phyloP scores from a whole-genome alignment of 2,113 vertebrate species.

The Dromas ardeola region DNA sequence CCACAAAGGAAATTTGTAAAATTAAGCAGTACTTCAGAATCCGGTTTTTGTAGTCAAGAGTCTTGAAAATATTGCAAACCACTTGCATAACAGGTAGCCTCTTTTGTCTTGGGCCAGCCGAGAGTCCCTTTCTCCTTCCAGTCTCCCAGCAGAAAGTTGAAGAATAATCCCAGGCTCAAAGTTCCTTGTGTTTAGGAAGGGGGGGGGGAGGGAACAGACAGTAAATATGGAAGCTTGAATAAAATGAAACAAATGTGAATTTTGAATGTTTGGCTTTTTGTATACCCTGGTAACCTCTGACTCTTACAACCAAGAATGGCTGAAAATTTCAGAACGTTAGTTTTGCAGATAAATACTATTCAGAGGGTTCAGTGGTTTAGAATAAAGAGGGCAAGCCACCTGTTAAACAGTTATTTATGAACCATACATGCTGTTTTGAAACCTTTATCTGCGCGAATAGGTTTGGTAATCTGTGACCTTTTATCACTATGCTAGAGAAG shows the following conservation, averaged over 20 bases:
- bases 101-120: neutral
- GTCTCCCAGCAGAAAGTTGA: neutral
- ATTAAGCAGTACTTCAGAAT: neutral
- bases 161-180: neutral
- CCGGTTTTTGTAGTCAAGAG: neutral
- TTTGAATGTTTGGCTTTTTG: neutral
- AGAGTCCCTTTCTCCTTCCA: neutral
- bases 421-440: fast-evolving
- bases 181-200: neutral
- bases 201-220: neutral
- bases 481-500: neutral
- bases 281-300: neutral
- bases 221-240: neutral
- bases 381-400: neutral
- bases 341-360: neutral
- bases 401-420: neutral
- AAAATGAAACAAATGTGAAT: neutral
- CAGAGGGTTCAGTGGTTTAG: neutral
- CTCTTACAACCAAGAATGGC: neutral
- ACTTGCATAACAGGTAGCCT: neutral
- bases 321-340: neutral
- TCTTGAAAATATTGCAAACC: neutral
- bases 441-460: neutral
- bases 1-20: neutral
- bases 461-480: neutral